These are phyloP conservation scores for Drosophila pseudoananassae DNA, from an alignment of 1,140 invertebrate species.

Conservation along the genomic window DNA sequence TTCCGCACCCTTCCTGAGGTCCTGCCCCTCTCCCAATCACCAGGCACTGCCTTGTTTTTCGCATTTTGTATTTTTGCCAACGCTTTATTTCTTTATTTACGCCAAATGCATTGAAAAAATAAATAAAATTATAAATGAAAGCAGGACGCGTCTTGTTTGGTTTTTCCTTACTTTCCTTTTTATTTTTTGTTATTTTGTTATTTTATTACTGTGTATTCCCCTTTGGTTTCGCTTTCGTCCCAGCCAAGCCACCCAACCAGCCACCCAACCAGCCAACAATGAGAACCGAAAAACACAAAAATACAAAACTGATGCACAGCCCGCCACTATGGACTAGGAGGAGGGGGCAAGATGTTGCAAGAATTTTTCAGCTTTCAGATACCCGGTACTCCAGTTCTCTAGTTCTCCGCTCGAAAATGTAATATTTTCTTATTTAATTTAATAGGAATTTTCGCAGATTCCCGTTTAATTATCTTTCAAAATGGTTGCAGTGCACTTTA, in stretches of 20 bases:
- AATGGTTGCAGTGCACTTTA: background rate
- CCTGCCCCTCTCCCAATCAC: background rate
- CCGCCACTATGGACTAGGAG: slow-evolving; percentile 1
- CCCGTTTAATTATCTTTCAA: background rate
- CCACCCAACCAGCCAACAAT: slow-evolving; percentile 51
- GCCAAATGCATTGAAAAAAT: slow-evolving; percentile 75
- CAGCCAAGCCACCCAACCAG: slow-evolving; percentile 42
- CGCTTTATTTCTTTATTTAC: slow-evolving; percentile 73
- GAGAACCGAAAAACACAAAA: slow-evolving; percentile 51
- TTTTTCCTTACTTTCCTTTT: slow-evolving; percentile 43
- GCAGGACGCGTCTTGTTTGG: slow-evolving; percentile 53
- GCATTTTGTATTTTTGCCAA: slow-evolving; percentile 50
- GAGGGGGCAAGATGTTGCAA: background rate
- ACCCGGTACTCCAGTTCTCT: background rate
- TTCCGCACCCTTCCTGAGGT: too few species aligned
- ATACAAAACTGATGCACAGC: slow-evolving; percentile 47
- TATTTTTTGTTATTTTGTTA: slow-evolving; percentile 72
- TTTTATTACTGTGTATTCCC: slow-evolving; percentile 67
- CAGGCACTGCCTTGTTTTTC: slow-evolving; percentile 18
- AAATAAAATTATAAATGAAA: slow-evolving; percentile 82
- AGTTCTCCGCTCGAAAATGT: background rate
- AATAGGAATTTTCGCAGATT: background rate
- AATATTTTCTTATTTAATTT: background rate
- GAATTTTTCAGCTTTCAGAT: background rate
- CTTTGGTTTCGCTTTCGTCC: slow-evolving; percentile 71